phyloP scores from a whole-genome alignment of 1,140 invertebrate genomes.

The Xylocopa sonorina region DNA sequence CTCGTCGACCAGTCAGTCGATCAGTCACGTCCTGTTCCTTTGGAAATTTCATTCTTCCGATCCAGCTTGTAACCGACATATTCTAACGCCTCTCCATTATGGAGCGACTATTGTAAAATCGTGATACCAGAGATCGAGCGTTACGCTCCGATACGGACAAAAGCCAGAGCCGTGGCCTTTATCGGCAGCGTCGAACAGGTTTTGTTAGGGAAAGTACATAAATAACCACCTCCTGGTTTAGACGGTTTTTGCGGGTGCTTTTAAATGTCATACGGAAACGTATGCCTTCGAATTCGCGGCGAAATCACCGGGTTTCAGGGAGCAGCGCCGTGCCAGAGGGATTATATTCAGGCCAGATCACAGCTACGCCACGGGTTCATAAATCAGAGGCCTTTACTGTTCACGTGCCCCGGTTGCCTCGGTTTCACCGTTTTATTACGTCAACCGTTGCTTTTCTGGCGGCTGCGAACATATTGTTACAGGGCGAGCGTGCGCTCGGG shows the following conservation, averaged over 20 bases:
- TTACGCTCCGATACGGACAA: neutral
- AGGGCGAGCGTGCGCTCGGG: neutral
- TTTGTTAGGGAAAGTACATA: conserved; percentile 18
- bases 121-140: neutral
- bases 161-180: conserved; percentile 2
- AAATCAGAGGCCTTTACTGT: conserved; percentile 38
- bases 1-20: no score
- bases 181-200: neutral
- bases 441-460: conserved; percentile 15
- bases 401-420: conserved; percentile 26
- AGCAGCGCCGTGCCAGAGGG: neutral
- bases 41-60: no score
- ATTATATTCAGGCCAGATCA: conserved; percentile 47
- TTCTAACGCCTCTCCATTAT: no score
- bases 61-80: no score
- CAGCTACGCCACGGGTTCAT: conserved; percentile 16
- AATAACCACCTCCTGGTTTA: conserved; percentile 8
- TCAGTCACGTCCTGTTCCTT: no score
- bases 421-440: conserved; percentile 39
- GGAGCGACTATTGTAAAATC: no score
- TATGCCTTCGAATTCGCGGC: conserved; percentile 20
- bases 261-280: conserved; percentile 43
- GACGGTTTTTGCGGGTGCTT: conserved; percentile 16
- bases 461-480: conserved; percentile 1
- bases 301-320: conserved; percentile 15